Conservation (phyloP, 64 coral and sea anemone genomes). For the Pocillopora verrucosa region DNA sequence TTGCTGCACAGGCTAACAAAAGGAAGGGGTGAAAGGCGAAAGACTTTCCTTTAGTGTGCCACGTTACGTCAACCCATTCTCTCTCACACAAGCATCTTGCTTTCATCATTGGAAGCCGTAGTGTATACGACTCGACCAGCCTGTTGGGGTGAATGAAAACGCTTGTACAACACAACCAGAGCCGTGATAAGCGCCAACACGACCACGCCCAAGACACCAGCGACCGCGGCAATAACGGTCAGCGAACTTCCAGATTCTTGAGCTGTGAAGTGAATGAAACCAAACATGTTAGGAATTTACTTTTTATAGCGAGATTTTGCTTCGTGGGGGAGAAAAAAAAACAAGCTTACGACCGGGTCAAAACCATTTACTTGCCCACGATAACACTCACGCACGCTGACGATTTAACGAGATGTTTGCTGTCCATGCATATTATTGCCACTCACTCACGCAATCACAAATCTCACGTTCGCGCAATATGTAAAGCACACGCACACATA, state of each 20-base stretch:
- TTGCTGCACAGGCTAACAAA: not conserved
- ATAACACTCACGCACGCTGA: no score
- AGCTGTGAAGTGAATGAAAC: not conserved
- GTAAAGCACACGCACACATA: not conserved
- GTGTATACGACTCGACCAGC: conserved; percentile 32
- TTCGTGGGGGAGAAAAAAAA: no score
- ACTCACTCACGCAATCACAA: not conserved
- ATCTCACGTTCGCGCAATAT: not conserved
- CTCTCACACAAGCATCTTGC: conserved; percentile 24
- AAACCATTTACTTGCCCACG: no score
- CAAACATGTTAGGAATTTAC: no score
- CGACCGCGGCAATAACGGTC: conserved; percentile 59
- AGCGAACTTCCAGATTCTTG: conserved; percentile 25
- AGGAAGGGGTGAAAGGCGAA: not conserved
- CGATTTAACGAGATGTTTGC: no score
- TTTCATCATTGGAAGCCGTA: conserved; percentile 23
- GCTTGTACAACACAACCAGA: conserved; percentile 56
- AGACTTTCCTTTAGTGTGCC: conserved; percentile 8
- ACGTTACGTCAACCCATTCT: not conserved
- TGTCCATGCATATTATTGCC: not conserved
- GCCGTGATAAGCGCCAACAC: conserved; percentile 61
- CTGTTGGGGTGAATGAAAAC: conserved; percentile 34
- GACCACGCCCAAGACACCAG: conserved; percentile 63
- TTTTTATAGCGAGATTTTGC: no score
- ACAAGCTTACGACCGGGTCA: no score